phyloP scores from a whole-genome alignment of 2,888 invertebrate genomes.

The Torymus aiolomorphi region DNA sequence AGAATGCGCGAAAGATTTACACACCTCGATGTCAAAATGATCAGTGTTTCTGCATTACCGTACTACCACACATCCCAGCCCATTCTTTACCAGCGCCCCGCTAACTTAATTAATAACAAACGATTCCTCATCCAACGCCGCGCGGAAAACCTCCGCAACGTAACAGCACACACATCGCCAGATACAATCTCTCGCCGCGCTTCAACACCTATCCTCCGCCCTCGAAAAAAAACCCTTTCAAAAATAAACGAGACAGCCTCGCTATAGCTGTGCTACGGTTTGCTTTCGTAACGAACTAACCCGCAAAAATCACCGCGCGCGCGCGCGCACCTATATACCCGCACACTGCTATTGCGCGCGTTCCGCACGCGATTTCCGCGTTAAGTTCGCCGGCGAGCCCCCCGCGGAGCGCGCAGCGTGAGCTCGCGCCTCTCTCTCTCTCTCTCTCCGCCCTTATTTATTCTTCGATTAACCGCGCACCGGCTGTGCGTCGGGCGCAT shows the following conservation, averaged over 20 bases:
- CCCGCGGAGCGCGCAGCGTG: constrained; percentile 71
- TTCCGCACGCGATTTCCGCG: constrained; percentile 73
- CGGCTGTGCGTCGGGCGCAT: constrained; percentile 45
- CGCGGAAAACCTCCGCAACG: no score
- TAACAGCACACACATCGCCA: no score
- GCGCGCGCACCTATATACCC: neutral
- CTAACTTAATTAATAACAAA: no score
- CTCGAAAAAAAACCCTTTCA: no score
- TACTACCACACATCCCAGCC: neutral
- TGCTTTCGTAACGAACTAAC: constrained; percentile 25
- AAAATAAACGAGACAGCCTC: no score
- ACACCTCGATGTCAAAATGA: neutral
- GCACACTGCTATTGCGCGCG: constrained; percentile 37
- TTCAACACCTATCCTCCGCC: no score
- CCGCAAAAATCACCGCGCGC: constrained; percentile 2
- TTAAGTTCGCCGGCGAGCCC: constrained; percentile 63
- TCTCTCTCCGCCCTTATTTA: constrained; percentile 65
- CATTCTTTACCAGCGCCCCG: no score
- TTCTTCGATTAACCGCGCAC: constrained; percentile 66
- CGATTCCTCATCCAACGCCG: no score
- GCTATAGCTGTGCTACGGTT: no score
- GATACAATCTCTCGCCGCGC: no score
- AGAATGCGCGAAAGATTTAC: neutral
- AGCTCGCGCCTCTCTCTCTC: constrained; percentile 54
- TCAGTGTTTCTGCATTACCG: constrained; percentile 10